Conservation (phyloP, 2,113 vertebrate species). For the Ceyx melanurus region DNA sequence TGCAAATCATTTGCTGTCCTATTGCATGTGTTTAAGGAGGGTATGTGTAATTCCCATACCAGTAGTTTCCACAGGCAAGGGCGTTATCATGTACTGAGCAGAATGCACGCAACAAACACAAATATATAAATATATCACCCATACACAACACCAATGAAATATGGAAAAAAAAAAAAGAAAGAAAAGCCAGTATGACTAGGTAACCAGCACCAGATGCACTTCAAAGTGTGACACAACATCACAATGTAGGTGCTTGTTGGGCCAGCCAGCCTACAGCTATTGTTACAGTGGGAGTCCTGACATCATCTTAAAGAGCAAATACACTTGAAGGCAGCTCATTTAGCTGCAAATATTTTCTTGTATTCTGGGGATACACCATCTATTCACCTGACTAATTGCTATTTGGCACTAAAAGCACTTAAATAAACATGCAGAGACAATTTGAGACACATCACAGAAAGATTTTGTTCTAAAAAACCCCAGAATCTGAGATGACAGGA, state of each 20-base stretch:
- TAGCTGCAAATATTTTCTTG: not conserved
- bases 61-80: not conserved
- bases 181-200: not conserved
- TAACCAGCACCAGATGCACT: not conserved
- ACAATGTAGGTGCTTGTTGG: not conserved
- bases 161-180: not conserved
- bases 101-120: not conserved
- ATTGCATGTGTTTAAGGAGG: not conserved
- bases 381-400: not conserved
- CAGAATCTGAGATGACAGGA: not conserved
- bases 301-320: not conserved
- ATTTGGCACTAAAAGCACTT: not conserved
- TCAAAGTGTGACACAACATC: not conserved
- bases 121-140: not conserved
- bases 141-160: not conserved
- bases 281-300: too few relatives aligned
- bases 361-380: not conserved
- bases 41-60: not conserved
- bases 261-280: not conserved
- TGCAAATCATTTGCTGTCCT: not conserved
- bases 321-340: not conserved
- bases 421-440: not conserved
- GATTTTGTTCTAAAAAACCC: not conserved
- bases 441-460: not conserved
- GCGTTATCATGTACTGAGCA: not conserved